Conservation (phyloP, 2,888 invertebrate species). For the Teinopalpus imperialis region DNA sequence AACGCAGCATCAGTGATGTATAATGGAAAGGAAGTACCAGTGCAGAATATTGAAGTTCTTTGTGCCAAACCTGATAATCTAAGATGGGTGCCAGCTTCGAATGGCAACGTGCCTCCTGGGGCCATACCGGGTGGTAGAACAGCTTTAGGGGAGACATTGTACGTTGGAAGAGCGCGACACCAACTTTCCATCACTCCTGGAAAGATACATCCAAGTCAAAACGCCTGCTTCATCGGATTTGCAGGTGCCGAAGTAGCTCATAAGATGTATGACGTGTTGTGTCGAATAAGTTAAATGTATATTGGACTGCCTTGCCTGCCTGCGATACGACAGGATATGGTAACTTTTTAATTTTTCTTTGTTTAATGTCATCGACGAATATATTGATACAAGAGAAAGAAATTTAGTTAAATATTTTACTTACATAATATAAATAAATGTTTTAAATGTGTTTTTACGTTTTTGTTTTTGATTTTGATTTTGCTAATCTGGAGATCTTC, state of each 20-base stretch:
- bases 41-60: constrained; percentile 71
- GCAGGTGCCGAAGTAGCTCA: constrained; percentile 64
- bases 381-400: too few relatives aligned
- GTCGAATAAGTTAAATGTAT: constrained; percentile 52
- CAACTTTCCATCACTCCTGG: constrained; percentile 82
- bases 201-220: constrained; percentile 74
- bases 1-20: constrained; percentile 63
- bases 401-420: too few relatives aligned
- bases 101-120: constrained; percentile 76
- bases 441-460: too few relatives aligned
- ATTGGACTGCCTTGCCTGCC: not conserved
- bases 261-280: constrained; percentile 70
- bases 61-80: constrained; percentile 59
- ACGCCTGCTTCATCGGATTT: constrained; percentile 66
- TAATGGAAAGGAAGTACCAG: constrained; percentile 64
- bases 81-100: constrained; percentile 78
- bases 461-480: too few relatives aligned
- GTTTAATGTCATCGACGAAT: too few relatives aligned
- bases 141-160: constrained; percentile 69
- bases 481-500: too few relatives aligned
- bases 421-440: too few relatives aligned
- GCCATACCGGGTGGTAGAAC: constrained; percentile 80
- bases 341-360: too few relatives aligned
- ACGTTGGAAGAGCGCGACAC: constrained; percentile 80
- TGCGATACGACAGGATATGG: too few relatives aligned